Evolutionary conservation across 2,797 vertebrate genomes (phyloP).

Genomic region (Lacerta bilineata): DNA sequence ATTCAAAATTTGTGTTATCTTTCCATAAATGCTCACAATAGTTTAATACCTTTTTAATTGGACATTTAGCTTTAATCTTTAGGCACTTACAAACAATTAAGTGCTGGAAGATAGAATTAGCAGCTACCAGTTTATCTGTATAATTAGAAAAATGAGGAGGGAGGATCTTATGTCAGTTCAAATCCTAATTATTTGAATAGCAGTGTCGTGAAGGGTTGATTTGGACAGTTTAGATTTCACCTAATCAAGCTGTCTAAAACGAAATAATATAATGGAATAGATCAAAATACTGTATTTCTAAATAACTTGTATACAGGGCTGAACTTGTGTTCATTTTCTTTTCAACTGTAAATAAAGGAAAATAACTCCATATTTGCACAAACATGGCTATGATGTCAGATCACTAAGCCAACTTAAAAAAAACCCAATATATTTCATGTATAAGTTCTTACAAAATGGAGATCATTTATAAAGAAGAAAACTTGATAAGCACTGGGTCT

Average conservation of each 20-base stretch:
- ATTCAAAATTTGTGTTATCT: conserved; percentile 54
- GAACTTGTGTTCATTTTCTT: neutral
- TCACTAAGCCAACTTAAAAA: neutral
- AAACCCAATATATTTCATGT: neutral
- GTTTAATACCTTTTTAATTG: conserved; percentile 73
- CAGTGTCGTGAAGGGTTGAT: conserved; percentile 52
- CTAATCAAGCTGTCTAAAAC: conserved; percentile 40
- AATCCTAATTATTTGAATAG: conserved; percentile 75
- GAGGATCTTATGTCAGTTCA: conserved; percentile 66
- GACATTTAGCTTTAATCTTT: conserved; percentile 69
- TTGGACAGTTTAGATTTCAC: conserved; percentile 55
- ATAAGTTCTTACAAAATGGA: conserved; percentile 11
- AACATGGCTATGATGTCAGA: conserved; percentile 9
- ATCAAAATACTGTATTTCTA: neutral
- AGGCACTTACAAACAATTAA: conserved; percentile 74
- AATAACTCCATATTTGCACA: neutral
- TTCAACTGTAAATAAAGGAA: neutral
- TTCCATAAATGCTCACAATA: conserved; percentile 67
- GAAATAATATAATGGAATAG: neutral
- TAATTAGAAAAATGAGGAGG: conserved; percentile 69
- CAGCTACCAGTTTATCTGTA: conserved; percentile 66
- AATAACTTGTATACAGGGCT: neutral
- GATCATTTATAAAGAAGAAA: neutral
- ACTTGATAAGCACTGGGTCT: neutral
- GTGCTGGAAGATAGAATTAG: conserved; percentile 72